Evolutionary conservation across 2,113 vertebrate genomes (phyloP).

Genomic region (Pantherophis guttatus): DNA sequence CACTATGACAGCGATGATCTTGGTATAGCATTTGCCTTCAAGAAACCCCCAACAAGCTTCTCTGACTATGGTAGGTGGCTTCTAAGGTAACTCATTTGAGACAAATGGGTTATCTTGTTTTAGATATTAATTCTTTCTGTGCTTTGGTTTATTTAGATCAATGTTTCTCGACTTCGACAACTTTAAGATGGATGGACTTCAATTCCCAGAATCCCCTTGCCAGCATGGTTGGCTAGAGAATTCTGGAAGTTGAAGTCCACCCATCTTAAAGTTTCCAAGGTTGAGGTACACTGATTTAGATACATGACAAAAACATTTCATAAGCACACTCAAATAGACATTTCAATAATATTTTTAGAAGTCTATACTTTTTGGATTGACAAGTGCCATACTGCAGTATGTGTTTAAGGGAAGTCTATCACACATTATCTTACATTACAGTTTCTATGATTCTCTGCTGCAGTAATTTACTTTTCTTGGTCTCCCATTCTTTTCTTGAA

Average conservation of each 20-base stretch:
- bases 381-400: not conserved
- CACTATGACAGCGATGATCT: slow-evolving; percentile 64
- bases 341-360: not conserved
- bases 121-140: not conserved
- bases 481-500: not conserved
- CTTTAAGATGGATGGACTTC: not conserved
- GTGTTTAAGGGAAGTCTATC: not conserved
- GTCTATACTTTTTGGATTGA: not conserved
- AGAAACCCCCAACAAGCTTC: slow-evolving; percentile 72
- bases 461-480: not conserved
- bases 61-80: slow-evolving; percentile 82
- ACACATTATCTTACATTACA: not conserved
- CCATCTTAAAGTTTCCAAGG: not conserved
- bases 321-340: not conserved
- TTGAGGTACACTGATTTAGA: not conserved
- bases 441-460: not conserved
- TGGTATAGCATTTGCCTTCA: slow-evolving; percentile 73
- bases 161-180: not conserved
- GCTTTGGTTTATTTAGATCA: slow-evolving; percentile 6
- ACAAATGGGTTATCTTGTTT: not conserved
- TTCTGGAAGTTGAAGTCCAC: not conserved
- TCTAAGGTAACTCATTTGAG: not conserved
- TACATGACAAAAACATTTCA: not conserved
- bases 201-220: not conserved
- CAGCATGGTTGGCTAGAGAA: not conserved